Evolutionary conservation across 2,888 invertebrate genomes (phyloP), one percentile per base, ranked within the genome.

Genomic region (Lithophane semibrunnea): DNA sequence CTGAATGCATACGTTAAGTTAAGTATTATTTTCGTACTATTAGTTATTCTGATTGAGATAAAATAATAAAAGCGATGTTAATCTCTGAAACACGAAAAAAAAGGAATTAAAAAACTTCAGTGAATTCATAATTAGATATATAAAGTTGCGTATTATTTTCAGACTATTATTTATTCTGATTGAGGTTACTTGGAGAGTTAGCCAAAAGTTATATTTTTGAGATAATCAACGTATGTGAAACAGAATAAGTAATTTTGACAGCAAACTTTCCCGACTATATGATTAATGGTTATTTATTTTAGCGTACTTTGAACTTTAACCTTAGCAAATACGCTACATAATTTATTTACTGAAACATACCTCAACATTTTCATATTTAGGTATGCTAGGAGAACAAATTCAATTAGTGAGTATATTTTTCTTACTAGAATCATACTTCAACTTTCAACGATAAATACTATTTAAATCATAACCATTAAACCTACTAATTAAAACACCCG

Each of bases 181-280:
- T 66, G 52, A 63, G 69, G 66, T 70, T 58, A 58, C 63, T 66
- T 52, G 13, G 13, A 75, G 56, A 75, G 56, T 82, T 58, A 79
- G 21, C n/a, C 9, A 44, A 79, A 74, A 75, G 60, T 79, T 77
- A 72, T 29, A 65, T 67, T 24, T 60, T 74, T 61, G 44, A 64
- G 49, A 61, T 63, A 73, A 67, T 74, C 69, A 63, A 67, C 52
- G 52, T 63, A 79, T 69, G 72, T 79, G 72, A 75, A 73, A 16
- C 64, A 72, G 73, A 78, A 74, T 77, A 61, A 82, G 52, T 78
- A 60, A 84, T 70, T 83, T 84, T 69, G 21, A 24, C 54, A 13
- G 37, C 49, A 21, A 80, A 77, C 72, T 83, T 73, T 73, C 24
- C 2, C 29, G 4, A 49, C 54, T 67, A 76, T 47, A 60, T 56